Percentiles rank a stretch among this genome's conserved stretches.
Conservation (phyloP, 2,113 vertebrate species). For the Pantherophis guttatus region DNA sequence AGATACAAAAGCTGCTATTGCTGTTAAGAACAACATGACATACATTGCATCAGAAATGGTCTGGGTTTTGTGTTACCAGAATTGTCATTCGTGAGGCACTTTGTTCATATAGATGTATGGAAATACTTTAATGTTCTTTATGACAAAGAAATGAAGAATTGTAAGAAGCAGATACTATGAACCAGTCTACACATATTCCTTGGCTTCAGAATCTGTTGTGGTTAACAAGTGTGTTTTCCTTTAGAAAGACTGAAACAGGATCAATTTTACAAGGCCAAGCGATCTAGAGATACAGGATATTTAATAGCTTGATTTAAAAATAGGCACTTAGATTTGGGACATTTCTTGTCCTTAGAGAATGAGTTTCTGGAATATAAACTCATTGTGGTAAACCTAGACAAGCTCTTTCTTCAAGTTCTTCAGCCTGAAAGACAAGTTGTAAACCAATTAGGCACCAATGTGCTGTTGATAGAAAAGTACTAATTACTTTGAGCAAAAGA, state of each 20-base stretch:
- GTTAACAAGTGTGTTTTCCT: background rate
- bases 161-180: background rate
- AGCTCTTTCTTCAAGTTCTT: constrained; percentile 1
- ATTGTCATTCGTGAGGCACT: background rate
- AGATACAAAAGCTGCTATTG: background rate
- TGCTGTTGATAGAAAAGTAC: constrained; percentile 26
- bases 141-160: background rate
- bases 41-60: background rate
- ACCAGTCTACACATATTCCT: background rate
- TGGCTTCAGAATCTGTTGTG: no score
- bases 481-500: constrained; percentile 34
- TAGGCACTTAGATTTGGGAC: background rate
- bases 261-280: background rate
- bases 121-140: background rate
- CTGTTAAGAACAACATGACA: background rate
- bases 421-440: constrained; percentile 5
- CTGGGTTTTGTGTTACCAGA: background rate
- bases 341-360: background rate
- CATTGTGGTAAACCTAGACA: background rate
- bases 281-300: background rate
- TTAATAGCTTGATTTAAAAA: background rate
- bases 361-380: constrained; percentile 20
- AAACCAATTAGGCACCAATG: background rate
- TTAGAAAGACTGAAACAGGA: background rate
- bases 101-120: background rate